Conservation (phyloP, 2,888 invertebrate species). For the Geophilus truncorum region DNA sequence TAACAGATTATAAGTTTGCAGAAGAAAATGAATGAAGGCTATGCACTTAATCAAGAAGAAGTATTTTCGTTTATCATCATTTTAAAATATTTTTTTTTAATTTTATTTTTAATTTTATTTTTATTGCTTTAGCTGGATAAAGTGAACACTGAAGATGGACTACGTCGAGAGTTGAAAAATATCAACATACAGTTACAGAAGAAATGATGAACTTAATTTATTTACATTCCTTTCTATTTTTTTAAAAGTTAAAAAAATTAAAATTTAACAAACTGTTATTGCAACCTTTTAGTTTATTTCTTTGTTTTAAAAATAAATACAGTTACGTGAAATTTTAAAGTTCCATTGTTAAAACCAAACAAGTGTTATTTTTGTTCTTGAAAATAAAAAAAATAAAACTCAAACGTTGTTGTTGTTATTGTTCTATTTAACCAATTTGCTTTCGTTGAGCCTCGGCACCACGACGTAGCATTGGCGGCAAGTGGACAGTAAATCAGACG, state of each 20-base stretch:
- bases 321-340: too few relatives aligned
- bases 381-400: too few relatives aligned
- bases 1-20: not conserved
- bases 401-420: not conserved
- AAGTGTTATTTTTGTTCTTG: not conserved
- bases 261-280: too few relatives aligned
- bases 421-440: not conserved
- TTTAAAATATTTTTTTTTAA: not conserved
- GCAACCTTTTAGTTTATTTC: too few relatives aligned
- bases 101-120: not conserved
- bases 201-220: too few relatives aligned
- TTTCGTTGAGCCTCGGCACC: not conserved
- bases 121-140: not conserved
- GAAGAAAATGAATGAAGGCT: not conserved
- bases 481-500: not conserved
- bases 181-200: too few relatives aligned
- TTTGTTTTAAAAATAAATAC: too few relatives aligned
- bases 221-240: too few relatives aligned
- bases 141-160: too few relatives aligned
- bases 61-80: not conserved
- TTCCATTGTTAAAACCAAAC: not conserved
- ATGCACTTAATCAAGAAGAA: not conserved
- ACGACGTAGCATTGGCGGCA: conserved; percentile 9
- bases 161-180: too few relatives aligned
- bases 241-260: too few relatives aligned